Conservation (phyloP, 92 coral and sea anemone genomes). For the Porites cylindrica region DNA sequence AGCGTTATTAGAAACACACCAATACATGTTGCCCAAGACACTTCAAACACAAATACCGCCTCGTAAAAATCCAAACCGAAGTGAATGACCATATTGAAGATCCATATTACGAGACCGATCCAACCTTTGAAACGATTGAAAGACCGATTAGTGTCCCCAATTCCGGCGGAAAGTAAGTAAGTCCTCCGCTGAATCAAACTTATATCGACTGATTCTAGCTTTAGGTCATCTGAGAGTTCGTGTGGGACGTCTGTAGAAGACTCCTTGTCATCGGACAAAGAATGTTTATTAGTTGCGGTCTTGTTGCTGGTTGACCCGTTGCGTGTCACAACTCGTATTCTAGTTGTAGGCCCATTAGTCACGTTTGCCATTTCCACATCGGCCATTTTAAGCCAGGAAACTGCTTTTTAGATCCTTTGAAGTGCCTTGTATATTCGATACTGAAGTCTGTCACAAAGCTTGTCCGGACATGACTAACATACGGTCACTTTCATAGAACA, state of each 20-base stretch:
- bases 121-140: constrained; percentile 83
- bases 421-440: not conserved
- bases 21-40: constrained; percentile 93
- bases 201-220: constrained; percentile 69
- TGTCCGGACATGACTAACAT: constrained; percentile 16
- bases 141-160: constrained; percentile 80
- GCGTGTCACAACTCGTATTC: not conserved
- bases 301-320: constrained; percentile 18
- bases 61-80: constrained; percentile 92
- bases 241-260: constrained; percentile 24
- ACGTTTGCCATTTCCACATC: constrained; percentile 27
- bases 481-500: not conserved
- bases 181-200: constrained; percentile 75
- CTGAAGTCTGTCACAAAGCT: not conserved
- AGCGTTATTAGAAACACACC: constrained; percentile 81
- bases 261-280: not conserved
- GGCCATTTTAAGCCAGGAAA: constrained; percentile 18
- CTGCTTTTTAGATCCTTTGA: not conserved
- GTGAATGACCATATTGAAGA: constrained; percentile 76
- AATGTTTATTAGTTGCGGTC: not conserved
- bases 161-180: constrained; percentile 85
- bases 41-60: constrained; percentile 85
- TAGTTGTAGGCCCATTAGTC: constrained; percentile 14
- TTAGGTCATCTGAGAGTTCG: constrained; percentile 13
- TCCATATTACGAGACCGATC: constrained; percentile 85